Evolutionary conservation across 2,797 vertebrate genomes (phyloP), one percentile per base, ranked within the genome.

Genomic region (Macroramphosus scolopax): DNA sequence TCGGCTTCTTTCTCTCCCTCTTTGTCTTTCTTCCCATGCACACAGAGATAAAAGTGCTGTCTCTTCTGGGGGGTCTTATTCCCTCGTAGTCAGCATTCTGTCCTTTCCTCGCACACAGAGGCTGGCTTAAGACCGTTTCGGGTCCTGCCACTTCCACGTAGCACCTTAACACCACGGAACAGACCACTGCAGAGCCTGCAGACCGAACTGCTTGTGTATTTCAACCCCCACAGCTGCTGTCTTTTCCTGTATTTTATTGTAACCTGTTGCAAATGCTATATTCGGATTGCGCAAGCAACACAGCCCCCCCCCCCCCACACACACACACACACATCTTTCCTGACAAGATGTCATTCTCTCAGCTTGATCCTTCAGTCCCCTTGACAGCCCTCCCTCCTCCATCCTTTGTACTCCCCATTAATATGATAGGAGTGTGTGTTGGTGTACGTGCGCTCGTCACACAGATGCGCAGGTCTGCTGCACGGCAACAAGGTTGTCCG

Each of bases 81-180:
- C 47, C n/a, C 53, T 78, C 70, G 34, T 43, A 59, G 75, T 88
- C 83, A 87, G 83, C 82, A 66, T 52, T 83, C 53, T 78, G 59
- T 67, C 51, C 15, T 2, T 52, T 72, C 6, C 63, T 69, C 48
- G 5, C 54, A 57, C 66, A 67, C 37, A 32, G 59, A 63, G 9
- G 39, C 56, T 78, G 79, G 82, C 73, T 24, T 14, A 5, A 45
- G 55, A 73, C 77, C 74, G 77, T 75, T 75, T 71, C 67, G 55
- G 72, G 43, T 75, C 35, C 64, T 72, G 74, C 78, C 78, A 70
- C 63, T 72, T 77, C 66, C 56, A 65, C 73, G 75, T 36, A 70
- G 72, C 37, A 78, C 78, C 78, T 76, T 68, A 62, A 32, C 31
- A 44, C 51, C 53, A 37, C 31, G 59, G 52, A 70, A 41, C 17